Evolutionary conservation across 2,888 invertebrate genomes (phyloP).

Genomic region (Hypomecis punctinalis): DNA sequence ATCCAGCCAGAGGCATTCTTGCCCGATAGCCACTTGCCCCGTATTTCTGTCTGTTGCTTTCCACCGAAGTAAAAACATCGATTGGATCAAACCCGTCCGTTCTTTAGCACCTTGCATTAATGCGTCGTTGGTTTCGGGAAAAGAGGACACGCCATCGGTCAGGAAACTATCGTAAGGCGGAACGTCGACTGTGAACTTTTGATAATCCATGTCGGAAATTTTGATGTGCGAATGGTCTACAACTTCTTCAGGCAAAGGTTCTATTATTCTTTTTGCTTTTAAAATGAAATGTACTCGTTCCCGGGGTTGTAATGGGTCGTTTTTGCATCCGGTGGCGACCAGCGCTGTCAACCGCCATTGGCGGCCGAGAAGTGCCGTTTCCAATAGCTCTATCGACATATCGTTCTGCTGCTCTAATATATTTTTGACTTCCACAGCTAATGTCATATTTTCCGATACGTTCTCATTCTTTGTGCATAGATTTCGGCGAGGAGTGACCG

Average conservation of each 20-base stretch:
- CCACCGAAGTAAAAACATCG: constrained; percentile 83
- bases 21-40: constrained; percentile 86
- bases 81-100: constrained; percentile 67
- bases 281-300: constrained; percentile 74
- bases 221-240: constrained; percentile 68
- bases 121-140: constrained; percentile 58
- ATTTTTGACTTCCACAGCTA: constrained; percentile 89
- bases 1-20: constrained; percentile 88
- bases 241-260: constrained; percentile 54
- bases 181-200: constrained; percentile 46
- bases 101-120: constrained; percentile 43
- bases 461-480: constrained; percentile 65
- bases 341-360: constrained; percentile 84
- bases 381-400: constrained; percentile 83
- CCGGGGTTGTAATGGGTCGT: constrained; percentile 61
- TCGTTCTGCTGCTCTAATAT: constrained; percentile 87
- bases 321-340: constrained; percentile 60
- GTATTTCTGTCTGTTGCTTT: constrained; percentile 83
- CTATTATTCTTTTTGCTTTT: constrained; percentile 64
- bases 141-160: constrained; percentile 59
- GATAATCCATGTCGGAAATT: constrained; percentile 59
- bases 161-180: constrained; percentile 70
- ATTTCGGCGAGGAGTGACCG: constrained; percentile 82
- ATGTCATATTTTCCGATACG: constrained; percentile 84
- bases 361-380: constrained; percentile 86